phyloP scores from a whole-genome alignment of 2,113 vertebrate species.

The Progne subis region DNA sequence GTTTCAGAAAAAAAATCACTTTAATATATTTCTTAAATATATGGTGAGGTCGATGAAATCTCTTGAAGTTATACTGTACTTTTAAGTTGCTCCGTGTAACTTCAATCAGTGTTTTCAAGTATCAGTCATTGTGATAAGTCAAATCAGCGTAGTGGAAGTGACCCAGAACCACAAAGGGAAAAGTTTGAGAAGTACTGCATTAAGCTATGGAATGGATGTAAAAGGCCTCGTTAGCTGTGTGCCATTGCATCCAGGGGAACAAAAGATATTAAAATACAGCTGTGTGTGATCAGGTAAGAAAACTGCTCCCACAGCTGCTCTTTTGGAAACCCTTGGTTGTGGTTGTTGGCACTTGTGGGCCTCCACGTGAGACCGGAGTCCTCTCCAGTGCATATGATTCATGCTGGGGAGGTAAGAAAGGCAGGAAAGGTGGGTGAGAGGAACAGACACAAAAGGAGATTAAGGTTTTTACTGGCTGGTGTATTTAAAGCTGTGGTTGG shows the following conservation, averaged over 20 bases:
- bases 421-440: background rate
- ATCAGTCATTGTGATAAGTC: fast-evolving
- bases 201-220: fast-evolving
- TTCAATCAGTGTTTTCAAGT: background rate
- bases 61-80: background rate
- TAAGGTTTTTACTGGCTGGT: background rate
- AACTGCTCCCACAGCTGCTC: fast-evolving
- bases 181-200: background rate
- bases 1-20: background rate
- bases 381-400: fast-evolving
- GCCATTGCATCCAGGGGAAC: background rate
- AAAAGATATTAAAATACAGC: fast-evolving
- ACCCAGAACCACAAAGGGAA: background rate
- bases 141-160: background rate
- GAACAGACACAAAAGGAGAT: background rate
- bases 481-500: background rate
- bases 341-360: background rate
- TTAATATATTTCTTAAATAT: background rate
- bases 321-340: fast-evolving
- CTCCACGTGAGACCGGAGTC: fast-evolving
- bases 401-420: background rate
- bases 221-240: fast-evolving
- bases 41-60: background rate
- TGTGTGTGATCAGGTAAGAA: background rate
- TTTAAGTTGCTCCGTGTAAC: background rate